Base-by-base conservation (phyloP, 2,888 invertebrate genomes). In the Oasisia sp. region DNA sequence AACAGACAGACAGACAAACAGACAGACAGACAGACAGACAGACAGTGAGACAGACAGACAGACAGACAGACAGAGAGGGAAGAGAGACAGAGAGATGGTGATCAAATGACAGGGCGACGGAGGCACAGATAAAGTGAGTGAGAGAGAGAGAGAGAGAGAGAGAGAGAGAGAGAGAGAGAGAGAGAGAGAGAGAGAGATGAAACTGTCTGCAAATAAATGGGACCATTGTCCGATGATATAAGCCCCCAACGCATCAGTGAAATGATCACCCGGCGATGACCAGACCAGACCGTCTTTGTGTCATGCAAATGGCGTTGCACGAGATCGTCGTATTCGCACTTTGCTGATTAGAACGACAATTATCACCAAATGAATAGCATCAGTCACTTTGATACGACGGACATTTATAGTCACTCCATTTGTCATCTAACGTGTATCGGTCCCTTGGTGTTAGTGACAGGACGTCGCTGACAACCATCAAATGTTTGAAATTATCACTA, bases 21-120 rank as follows among this genome's bases (percentile, higher is more conserved):
- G 45, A 91, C 14, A 44, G 91, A 91, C 50, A 91, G 91, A 91
- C 14, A 91, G 91, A 91, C 2, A 91, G 91, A 91, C 50, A 91
- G 56, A 91, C 50, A 91, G 91, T 45, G 2, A 91, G 91, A 91
- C 50, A 44, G 50, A 91, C 27, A 44, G 11, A 44, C 50, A 91
- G 45, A 91, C 14, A 44, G 91, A 91, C 50, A 91, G 91, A 91
- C 14, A 91, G 91, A 91, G 45, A 91, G 91, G 50, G 91, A 91
- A 45, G 32, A 91, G 91, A 8, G 91, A 8, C 32, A 91, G n/a
- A 32, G 91, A 91, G 3, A 32, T 12, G 32, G n/a, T 27, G 91
- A 91, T 12, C 11, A 32, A 91, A 32, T 50, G 91, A 91, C 14
- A 44, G 91, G 27, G 91, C 12, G 45, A 91, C 14, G 27, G 91